Percentiles rank a stretch among this genome's conserved stretches.
Conservation (phyloP, 1,140 invertebrate species). For the Ganaspis sp. region DNA sequence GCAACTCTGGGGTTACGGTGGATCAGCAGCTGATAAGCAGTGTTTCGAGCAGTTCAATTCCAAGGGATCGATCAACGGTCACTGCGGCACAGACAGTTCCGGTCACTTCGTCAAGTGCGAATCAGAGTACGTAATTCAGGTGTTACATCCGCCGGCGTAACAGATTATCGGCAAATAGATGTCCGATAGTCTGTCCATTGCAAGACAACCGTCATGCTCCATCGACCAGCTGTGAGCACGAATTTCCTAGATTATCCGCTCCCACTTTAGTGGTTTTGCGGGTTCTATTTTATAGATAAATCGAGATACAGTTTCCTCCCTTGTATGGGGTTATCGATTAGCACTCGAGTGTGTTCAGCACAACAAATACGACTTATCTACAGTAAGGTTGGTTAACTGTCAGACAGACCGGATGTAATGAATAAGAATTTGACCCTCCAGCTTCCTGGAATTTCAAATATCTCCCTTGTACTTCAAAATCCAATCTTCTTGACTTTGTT, state of each 20-base stretch:
- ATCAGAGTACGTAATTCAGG: constrained; percentile 83
- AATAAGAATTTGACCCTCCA: no score
- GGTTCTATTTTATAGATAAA: neutral
- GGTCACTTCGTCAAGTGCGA: constrained; percentile 92
- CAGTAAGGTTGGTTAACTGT: no score
- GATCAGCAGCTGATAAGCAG: constrained; percentile 85
- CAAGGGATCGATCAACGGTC: constrained; percentile 93
- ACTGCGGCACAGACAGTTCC: constrained; percentile 89
- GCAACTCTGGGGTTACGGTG: constrained; percentile 92
- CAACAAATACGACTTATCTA: neutral
- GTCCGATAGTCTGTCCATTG: neutral
- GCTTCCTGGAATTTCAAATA: no score
- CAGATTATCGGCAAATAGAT: constrained; percentile 23
- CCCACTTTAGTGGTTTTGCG: neutral
- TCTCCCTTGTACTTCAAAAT: no score
- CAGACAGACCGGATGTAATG: no score
- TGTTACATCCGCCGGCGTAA: neutral
- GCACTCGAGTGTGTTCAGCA: neutral
- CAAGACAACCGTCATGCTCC: neutral
- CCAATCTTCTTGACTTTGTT: no score
- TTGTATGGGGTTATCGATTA: neutral
- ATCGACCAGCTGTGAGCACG: constrained; percentile 7
- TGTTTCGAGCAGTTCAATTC: constrained; percentile 97
- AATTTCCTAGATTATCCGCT: constrained; percentile 14
- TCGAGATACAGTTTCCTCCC: neutral